Conservation (phyloP, 2,113 vertebrate genomes). For the Cottus gobio region DNA sequence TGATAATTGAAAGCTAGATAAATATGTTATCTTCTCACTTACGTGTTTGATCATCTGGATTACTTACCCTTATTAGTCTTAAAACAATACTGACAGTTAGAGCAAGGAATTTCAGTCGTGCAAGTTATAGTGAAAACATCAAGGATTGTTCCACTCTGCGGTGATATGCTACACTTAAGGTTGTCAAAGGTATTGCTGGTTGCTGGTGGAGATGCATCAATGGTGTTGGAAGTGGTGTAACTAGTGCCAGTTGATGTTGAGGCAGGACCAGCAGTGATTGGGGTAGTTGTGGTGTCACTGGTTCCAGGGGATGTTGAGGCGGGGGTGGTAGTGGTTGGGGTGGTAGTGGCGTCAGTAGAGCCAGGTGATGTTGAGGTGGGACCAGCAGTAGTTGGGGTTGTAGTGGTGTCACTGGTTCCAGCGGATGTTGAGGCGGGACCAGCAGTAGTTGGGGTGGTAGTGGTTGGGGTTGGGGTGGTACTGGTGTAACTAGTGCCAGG, state of each 20-base stretch:
- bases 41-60: neutral
- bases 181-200: constrained; percentile 41
- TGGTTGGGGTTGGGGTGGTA: neutral
- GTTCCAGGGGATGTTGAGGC: neutral
- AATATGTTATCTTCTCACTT: neutral
- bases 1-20: neutral
- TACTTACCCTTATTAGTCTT: constrained; percentile 67
- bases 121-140: constrained; percentile 85
- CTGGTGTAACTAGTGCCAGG: neutral
- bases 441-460: no score
- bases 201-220: constrained; percentile 33
- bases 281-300: neutral
- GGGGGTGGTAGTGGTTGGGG: no score
- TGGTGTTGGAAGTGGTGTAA: neutral
- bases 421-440: neutral
- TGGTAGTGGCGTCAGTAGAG: neutral
- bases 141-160: constrained; percentile 81
- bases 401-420: neutral
- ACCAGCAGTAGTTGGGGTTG: neutral
- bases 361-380: neutral
- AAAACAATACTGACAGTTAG: constrained; percentile 86
- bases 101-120: constrained; percentile 27
- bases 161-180: constrained; percentile 76
- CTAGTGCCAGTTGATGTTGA: neutral
- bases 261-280: neutral